phyloP scores from a whole-genome alignment of 1,140 invertebrate genomes.

The Aphelinus certus region DNA sequence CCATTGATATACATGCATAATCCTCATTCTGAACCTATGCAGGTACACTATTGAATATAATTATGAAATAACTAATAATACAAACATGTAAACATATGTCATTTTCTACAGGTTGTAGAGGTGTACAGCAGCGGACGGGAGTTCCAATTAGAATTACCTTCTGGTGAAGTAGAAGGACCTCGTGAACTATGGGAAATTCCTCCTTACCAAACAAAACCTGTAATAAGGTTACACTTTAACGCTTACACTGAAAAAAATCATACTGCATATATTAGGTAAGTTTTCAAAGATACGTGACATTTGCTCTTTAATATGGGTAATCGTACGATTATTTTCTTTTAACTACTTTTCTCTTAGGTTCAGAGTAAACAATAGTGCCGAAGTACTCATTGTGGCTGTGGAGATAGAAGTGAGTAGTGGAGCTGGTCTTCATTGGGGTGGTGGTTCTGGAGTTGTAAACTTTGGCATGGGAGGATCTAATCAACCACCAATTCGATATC shows the following conservation, averaged over 20 bases:
- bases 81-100: slow-evolving; percentile 8
- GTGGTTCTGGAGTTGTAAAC: slow-evolving; percentile 80
- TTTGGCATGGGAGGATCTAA: slow-evolving; percentile 82
- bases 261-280: slow-evolving; percentile 80
- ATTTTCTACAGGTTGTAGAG: slow-evolving; percentile 75
- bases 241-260: slow-evolving; percentile 80
- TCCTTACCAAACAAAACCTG: slow-evolving; percentile 86
- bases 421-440: slow-evolving; percentile 77
- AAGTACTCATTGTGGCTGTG: slow-evolving; percentile 82
- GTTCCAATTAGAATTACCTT: slow-evolving; percentile 89
- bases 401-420: slow-evolving; percentile 84
- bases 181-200: slow-evolving; percentile 89
- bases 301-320: slow-evolving; percentile 15
- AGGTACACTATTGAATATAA: slow-evolving; percentile 69
- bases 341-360: slow-evolving; percentile 65
- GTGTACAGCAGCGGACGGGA: slow-evolving; percentile 92
- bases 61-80: not conserved
- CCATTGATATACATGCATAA: slow-evolving; percentile 94
- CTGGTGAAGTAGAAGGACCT: slow-evolving; percentile 79
- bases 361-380: slow-evolving; percentile 75
- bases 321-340: not conserved
- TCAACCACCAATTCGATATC: slow-evolving; percentile 73
- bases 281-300: slow-evolving; percentile 14
- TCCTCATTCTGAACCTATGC: slow-evolving; percentile 85
- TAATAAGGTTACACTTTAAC: slow-evolving; percentile 87